Evolutionary conservation across 2,113 vertebrate genomes (phyloP), one percentile per base, ranked within the genome.

Genomic region (Macaca nemestrina): DNA sequence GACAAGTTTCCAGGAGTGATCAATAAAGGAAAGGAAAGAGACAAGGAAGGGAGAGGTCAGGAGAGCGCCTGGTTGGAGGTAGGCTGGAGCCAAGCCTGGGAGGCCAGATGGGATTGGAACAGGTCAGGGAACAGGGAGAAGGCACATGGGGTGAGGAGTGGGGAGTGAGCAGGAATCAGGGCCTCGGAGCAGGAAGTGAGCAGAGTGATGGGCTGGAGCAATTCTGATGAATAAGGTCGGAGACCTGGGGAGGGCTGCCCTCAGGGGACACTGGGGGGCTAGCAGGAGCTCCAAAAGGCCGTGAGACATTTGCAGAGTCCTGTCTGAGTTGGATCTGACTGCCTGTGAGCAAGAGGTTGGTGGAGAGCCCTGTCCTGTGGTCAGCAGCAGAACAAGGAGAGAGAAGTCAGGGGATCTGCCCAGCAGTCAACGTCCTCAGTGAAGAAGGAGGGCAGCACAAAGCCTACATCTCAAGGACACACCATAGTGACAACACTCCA

Each of bases 1-100:
- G 61, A 64, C 11, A 30, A 16, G 25, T 50, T 18, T 59, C 35
- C 52, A 11, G 48, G 59, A 55, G 92, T 27, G 50, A 50, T 84
- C 86, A 32, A 22, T 38, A 55, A 45, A 89, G 67, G 73, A 92
- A 67, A 70, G 67, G 92, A 86, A 95, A 85, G 89, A 87, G 45
- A 10, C 22, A 25, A n/a, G 18, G 72, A 61, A 83, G 30, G 76
- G 57, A 80, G 76, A 85, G 57, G 50, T 25, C 59, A 25, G 52
- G 84, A 88, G 79, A 68, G 32, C 40, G 0, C n/a, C 50, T 25
- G 20, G 57, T 2, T 64, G 23, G 91, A 48, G 64, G 79, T 75
- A 40, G 50, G 45, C 79, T 92, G 75, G 57, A 95, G 43, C 90
- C 67, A 57, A 64, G 67, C 27, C 86, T 40, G 30, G 22, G 3